phyloP scores from a whole-genome alignment of 2,113 vertebrate genomes.

The Dasyurus viverrinus region DNA sequence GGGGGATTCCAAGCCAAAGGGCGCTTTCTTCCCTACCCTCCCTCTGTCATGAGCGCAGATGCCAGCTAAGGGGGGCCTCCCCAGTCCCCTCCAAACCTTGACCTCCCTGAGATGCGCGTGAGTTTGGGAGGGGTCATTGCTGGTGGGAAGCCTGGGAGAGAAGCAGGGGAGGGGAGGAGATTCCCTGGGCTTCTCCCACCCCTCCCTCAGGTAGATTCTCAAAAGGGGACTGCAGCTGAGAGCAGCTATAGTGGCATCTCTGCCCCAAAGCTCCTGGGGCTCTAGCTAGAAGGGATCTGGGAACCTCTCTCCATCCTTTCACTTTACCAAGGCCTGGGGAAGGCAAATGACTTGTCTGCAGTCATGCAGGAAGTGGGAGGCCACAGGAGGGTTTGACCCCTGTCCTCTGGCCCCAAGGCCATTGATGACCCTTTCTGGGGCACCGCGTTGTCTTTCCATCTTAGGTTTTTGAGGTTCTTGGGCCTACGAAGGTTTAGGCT shows the following conservation, averaged over 20 bases:
- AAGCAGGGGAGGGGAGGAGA: neutral
- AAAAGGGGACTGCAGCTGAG: neutral
- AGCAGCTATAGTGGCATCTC: too few relatives aligned
- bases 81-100: neutral
- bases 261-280: neutral
- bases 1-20: neutral
- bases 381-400: neutral
- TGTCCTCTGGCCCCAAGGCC: neutral
- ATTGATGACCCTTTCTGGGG: neutral
- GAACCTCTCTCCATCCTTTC: neutral
- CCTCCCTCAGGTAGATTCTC: too few relatives aligned
- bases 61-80: neutral
- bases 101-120: neutral
- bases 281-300: neutral
- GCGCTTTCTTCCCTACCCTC: neutral
- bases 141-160: neutral
- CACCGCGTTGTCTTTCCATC: neutral
- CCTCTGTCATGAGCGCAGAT: neutral
- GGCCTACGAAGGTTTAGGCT: too few relatives aligned
- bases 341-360: neutral
- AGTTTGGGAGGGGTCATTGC: neutral
- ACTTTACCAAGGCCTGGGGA: neutral
- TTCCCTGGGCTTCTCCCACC: neutral
- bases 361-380: neutral
- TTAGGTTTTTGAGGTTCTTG: neutral